These are phyloP conservation scores for Odontomachus brunneus DNA, from an alignment of 1,140 invertebrate genomes.

Conservation along the genomic window DNA sequence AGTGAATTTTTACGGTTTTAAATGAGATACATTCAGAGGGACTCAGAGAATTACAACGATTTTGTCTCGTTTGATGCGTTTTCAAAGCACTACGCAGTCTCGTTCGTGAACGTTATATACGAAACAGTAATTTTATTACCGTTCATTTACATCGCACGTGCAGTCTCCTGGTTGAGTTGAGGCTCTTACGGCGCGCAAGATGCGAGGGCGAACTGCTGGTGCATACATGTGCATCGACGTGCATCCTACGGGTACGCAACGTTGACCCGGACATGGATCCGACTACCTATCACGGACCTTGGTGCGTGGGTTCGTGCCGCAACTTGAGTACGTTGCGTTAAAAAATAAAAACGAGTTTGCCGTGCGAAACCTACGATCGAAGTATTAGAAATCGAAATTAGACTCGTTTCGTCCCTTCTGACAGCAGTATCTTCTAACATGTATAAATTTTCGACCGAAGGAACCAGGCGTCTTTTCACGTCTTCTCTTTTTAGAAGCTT, in stretches of 20 bases:
- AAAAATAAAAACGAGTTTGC: slow-evolving; percentile 21
- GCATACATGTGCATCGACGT: slow-evolving; percentile 71
- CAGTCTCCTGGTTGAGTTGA: slow-evolving; percentile 27
- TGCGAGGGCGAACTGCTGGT: slow-evolving; percentile 47
- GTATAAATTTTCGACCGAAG: too few species aligned
- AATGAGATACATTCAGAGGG: too few species aligned
- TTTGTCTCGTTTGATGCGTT: too few species aligned
- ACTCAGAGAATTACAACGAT: too few species aligned
- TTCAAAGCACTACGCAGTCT: too few species aligned
- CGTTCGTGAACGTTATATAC: not conserved
- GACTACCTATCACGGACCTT: slow-evolving; percentile 66
- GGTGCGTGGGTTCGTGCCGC: slow-evolving; percentile 41
- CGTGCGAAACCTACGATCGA: not conserved
- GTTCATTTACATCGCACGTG: slow-evolving; percentile 33
- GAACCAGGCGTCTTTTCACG: not conserved
- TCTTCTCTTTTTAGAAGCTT: not conserved
- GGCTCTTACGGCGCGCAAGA: slow-evolving; percentile 14
- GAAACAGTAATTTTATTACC: slow-evolving; percentile 27
- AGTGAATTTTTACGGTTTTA: too few species aligned
- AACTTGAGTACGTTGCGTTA: slow-evolving; percentile 32
- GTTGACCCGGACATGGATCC: slow-evolving; percentile 72
- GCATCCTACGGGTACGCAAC: slow-evolving; percentile 68
- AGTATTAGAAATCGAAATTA: not conserved
- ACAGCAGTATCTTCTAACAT: too few species aligned
- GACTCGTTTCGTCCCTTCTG: not conserved